Conservation (phyloP, 2,888 invertebrate species). For the Tipula lateralis region DNA sequence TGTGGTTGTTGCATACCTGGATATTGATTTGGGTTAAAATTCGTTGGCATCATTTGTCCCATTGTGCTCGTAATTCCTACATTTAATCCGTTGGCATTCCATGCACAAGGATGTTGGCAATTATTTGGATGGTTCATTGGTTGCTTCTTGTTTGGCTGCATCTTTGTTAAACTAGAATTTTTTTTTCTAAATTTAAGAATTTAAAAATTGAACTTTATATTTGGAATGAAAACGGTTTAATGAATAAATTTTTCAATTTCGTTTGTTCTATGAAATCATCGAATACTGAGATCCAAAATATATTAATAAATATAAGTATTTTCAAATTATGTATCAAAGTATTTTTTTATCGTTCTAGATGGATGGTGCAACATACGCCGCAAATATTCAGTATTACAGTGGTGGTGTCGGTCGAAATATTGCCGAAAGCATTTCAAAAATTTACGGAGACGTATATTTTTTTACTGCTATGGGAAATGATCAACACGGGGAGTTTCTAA, state of each 20-base stretch:
- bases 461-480: conserved; percentile 77
- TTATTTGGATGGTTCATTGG: neutral
- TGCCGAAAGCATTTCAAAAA: conserved; percentile 75
- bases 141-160: neutral
- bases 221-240: neutral
- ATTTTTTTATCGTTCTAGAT: conserved; percentile 52
- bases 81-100: neutral
- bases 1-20: neutral
- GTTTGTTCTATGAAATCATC: neutral
- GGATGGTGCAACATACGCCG: conserved; percentile 73
- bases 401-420: conserved; percentile 94
- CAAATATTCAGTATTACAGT: conserved; percentile 58
- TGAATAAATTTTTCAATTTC: neutral
- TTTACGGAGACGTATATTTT: conserved; percentile 61
- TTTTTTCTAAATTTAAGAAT: neutral
- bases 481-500: conserved; percentile 49
- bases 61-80: neutral
- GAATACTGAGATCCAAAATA: neutral
- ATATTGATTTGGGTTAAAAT: neutral
- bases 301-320: neutral
- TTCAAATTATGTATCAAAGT: neutral
- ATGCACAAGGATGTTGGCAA: neutral
- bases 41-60: neutral
- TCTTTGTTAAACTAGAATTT: neutral
- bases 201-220: neutral